Evolutionary conservation across 2,113 vertebrate genomes (phyloP).

Genomic region (Erythrocercus mccallii): DNA sequence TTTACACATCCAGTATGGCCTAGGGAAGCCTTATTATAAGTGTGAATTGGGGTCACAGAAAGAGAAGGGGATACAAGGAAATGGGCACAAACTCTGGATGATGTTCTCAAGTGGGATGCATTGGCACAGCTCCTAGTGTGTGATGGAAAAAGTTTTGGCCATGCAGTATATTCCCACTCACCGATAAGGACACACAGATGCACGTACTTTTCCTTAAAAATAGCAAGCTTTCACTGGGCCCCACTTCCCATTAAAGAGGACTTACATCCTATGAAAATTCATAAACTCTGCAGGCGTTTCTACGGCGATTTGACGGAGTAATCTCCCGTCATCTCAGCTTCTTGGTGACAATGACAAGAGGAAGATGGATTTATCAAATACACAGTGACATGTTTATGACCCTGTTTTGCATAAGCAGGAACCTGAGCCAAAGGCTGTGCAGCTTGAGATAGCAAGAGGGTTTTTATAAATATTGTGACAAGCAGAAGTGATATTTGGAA

Average conservation of each 20-base stretch:
- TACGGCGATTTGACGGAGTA: constrained; percentile 63
- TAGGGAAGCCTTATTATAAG: neutral
- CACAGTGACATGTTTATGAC: constrained; percentile 68
- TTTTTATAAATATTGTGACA: constrained; percentile 70
- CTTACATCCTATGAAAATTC: constrained; percentile 67
- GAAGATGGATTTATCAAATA: constrained; percentile 77
- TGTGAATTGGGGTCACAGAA: neutral
- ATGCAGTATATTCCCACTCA: neutral
- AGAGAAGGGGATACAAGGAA: neutral
- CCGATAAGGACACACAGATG: neutral
- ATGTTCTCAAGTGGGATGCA: neutral
- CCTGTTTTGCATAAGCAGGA: constrained; percentile 69
- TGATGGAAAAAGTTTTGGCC: neutral
- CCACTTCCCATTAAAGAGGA: constrained; percentile 59
- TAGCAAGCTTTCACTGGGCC: constrained; percentile 21
- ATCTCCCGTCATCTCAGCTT: constrained; percentile 71
- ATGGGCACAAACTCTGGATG: neutral
- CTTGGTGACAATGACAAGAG: constrained; percentile 72
- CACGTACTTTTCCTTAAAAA: neutral
- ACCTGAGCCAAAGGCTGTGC: constrained; percentile 62
- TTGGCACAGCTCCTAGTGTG: neutral
- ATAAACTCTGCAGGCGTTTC: constrained; percentile 69
- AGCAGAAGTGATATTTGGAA: constrained; percentile 67
- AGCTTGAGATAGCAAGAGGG: constrained; percentile 59
- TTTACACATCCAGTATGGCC: neutral